Evolutionary conservation across 2,113 vertebrate genomes (phyloP).

Genomic region (Lontra canadensis): DNA sequence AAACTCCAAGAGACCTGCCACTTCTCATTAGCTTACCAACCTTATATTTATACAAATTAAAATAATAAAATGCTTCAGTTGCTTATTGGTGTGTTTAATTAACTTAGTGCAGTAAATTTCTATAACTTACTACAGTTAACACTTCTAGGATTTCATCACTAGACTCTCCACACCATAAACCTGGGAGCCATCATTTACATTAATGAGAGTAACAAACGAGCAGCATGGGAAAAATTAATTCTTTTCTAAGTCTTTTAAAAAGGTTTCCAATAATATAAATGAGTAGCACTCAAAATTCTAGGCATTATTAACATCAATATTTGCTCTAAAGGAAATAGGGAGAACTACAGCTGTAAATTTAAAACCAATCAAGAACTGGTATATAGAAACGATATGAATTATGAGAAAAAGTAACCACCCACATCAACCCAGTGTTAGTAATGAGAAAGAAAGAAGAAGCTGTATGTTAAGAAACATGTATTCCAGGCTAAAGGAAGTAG

Average conservation of each 20-base stretch:
- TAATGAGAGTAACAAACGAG: constrained; percentile 64
- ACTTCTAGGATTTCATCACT: constrained; percentile 71
- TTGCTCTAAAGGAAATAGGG: constrained; percentile 46
- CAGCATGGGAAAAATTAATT: constrained; percentile 72
- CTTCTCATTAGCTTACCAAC: constrained; percentile 60
- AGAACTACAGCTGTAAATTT: constrained; percentile 12
- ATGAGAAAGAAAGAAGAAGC: not conserved
- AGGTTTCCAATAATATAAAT: constrained; percentile 63
- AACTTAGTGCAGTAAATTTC: constrained; percentile 68
- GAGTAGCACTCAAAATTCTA: constrained; percentile 48
- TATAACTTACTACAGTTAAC: constrained; percentile 66
- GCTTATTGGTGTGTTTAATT: constrained; percentile 71
- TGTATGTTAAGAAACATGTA: not conserved
- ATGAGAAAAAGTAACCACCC: constrained; percentile 28
- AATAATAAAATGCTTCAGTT: constrained; percentile 72
- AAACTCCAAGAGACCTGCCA: constrained; percentile 58
- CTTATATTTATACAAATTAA: constrained; percentile 72
- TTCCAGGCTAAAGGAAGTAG: not conserved
- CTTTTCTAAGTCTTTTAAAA: constrained; percentile 67
- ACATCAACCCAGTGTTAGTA: not conserved
- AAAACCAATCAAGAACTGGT: constrained; percentile 29
- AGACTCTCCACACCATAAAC: constrained; percentile 41
- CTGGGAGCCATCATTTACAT: constrained; percentile 66
- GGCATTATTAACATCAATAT: constrained; percentile 60
- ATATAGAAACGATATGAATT: not conserved